Percentiles rank a stretch among this genome's conserved stretches.
Evolutionary conservation across 2,888 invertebrate genomes (phyloP).

Genomic region (Drosophila mayaguana): DNA sequence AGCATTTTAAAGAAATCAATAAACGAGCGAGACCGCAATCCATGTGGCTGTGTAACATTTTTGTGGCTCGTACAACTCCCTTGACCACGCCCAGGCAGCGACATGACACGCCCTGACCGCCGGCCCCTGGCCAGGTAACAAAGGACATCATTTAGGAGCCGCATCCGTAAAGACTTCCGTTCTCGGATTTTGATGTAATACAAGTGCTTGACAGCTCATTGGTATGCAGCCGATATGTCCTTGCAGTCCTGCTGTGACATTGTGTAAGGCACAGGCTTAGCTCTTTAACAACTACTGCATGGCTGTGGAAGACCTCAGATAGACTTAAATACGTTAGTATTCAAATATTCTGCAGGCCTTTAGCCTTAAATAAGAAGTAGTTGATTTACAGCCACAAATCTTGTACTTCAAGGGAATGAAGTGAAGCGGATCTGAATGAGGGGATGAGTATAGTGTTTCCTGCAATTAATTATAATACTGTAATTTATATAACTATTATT

Average conservation of each 20-base stretch:
- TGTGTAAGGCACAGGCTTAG: constrained; percentile 4
- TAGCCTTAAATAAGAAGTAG: background rate
- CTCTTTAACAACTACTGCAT: background rate
- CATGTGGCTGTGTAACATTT: constrained; percentile 57
- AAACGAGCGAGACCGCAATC: constrained; percentile 34
- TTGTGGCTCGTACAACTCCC: constrained; percentile 24
- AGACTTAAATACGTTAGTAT: background rate
- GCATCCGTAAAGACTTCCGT: constrained; percentile 18
- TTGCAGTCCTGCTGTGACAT: constrained; percentile 11
- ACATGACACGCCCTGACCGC: background rate
- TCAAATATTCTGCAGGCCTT: background rate
- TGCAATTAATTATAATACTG: too few species aligned
- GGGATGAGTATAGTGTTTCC: too few species aligned
- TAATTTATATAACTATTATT: too few species aligned
- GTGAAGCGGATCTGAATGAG: too few species aligned
- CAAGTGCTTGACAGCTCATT: constrained; percentile 56
- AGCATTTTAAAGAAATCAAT: constrained; percentile 58
- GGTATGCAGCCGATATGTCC: constrained; percentile 46
- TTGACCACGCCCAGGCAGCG: constrained; percentile 3
- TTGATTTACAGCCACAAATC: background rate
- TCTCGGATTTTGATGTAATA: constrained; percentile 63
- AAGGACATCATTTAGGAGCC: constrained; percentile 47
- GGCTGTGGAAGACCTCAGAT: background rate
- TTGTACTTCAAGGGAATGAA: background rate
- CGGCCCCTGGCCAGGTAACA: constrained; percentile 19